Base-by-base conservation (phyloP, 1,140 invertebrate genomes). In the Scaptodrosophila lebanonensis region DNA sequence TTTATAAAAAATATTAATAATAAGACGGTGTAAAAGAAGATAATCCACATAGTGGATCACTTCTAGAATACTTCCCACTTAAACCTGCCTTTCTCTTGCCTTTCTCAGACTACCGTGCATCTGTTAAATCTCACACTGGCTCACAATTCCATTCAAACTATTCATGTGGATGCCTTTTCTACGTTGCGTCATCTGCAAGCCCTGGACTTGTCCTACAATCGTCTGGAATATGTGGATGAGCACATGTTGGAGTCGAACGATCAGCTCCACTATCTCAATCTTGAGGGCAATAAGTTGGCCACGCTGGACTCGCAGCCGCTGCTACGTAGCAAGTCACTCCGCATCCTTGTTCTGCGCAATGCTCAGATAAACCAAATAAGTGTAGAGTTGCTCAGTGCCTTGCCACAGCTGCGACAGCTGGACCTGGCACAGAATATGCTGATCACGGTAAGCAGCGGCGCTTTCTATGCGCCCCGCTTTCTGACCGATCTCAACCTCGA, bases 181-280 rank as follows among this genome's bases (percentile, higher is more conserved):
- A 30, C 65, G 22, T n/a, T 87, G 29, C 43, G 33, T 2, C 60
- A 58, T 2, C 49, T 86, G 7, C 61, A 64, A 2, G 56, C 62
- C 1, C 13, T 87, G 17, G 83, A 86, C 61, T 66, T 87, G 7
- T 85, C 85, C 3, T 67, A 83, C 27, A 87, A 87, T 57, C 82
- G 85, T 8, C 20, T 87, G 27, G 85, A 87, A 49, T 66, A 69
- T 18, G 22, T 87, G 3, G 85, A 87, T 35, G 68, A 72, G 12
- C 58, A 84, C 30, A 39, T 86, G 11, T 64, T 87, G 35, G 84
- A 86, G 20, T 29, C 62, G 0, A 85, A 85, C 40, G 5, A 35
- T 5, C 57, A 71, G 35, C 33, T 87, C 5, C 36, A 53, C 0
- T 45, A 65, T 5, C 50, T 87, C 3, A 83, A 82, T 57, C 66